Percentiles rank a stretch among this genome's conserved stretches.
Evolutionary conservation across 2,797 vertebrate species (phyloP).

Genomic region (Tokudaia muenninki): DNA sequence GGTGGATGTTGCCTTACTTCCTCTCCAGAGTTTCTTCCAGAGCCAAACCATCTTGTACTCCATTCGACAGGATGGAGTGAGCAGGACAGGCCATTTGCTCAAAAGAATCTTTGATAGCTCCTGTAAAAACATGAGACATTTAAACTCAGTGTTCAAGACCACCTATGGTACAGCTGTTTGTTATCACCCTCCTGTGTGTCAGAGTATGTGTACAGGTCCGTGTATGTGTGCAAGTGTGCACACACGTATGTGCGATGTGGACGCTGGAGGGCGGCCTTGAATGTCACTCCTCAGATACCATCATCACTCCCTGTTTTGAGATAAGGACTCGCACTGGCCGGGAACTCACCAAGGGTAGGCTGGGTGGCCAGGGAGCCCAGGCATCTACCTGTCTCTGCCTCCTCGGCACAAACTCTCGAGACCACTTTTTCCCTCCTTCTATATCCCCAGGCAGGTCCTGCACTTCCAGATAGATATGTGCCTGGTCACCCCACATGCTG

Average conservation of each 20-base stretch:
- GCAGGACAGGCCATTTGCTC: not conserved
- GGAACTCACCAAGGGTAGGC: not conserved
- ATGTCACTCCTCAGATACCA: not conserved
- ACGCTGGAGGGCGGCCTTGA: not conserved
- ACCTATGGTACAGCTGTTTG: not conserved
- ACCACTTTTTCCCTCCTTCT: not conserved
- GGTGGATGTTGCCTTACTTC: not conserved
- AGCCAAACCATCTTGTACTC: conserved; percentile 6
- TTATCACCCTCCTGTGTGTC: not conserved
- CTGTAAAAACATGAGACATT: not conserved
- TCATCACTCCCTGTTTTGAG: not conserved
- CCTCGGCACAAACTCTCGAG: not conserved
- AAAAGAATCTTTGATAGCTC: not conserved
- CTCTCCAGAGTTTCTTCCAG: not conserved
- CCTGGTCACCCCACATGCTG: not conserved
- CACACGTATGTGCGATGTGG: too few relatives aligned
- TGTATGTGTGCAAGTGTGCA: not conserved
- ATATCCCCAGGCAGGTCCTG: not conserved
- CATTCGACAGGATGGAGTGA: not conserved
- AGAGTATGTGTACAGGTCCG: not conserved
- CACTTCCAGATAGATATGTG: not conserved
- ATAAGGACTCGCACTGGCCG: not conserved
- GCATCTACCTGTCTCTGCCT: not conserved
- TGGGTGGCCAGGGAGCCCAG: not conserved
- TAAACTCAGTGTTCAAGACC: not conserved